phyloP scores from a whole-genome alignment of 2,797 vertebrate species.

The Crypturellus tataupa region DNA sequence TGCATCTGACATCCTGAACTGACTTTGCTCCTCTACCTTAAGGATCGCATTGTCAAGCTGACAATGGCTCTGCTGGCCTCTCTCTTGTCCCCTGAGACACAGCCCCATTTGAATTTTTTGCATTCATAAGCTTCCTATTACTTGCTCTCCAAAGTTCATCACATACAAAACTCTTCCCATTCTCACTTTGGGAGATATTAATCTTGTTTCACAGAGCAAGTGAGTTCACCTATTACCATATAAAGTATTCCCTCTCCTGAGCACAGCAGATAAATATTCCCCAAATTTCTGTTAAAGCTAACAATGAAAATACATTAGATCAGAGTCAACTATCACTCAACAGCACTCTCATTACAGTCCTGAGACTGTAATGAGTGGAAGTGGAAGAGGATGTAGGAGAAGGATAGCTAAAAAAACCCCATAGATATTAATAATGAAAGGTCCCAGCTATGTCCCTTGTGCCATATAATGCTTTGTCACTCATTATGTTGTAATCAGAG shows the following conservation, averaged over 20 bases:
- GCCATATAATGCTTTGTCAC: conserved; percentile 9
- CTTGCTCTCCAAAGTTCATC: conserved; percentile 17
- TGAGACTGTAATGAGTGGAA: no score
- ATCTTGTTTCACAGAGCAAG: conserved; percentile 41
- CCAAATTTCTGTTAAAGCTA: conserved; percentile 37
- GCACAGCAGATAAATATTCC: conserved; percentile 18
- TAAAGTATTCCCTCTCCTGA: background rate
- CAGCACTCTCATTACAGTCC: background rate
- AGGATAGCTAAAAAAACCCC: background rate
- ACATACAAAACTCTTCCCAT: conserved; percentile 24
- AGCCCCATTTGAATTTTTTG: conserved; percentile 41
- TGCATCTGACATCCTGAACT: conserved; percentile 35
- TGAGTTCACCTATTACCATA: conserved; percentile 5
- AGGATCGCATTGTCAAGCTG: conserved; percentile 12
- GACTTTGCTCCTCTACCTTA: background rate
- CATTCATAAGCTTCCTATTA: conserved; percentile 42
- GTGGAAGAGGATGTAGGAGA: background rate
- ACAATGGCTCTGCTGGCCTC: conserved; percentile 45
- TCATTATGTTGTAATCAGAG: background rate
- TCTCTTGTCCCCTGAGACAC: conserved; percentile 15
- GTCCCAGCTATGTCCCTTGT: background rate
- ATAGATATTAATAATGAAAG: conserved; percentile 4
- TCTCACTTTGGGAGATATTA: conserved; percentile 29
- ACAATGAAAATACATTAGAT: conserved; percentile 20
- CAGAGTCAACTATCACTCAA: background rate